These are phyloP conservation scores for Rhinoderma darwinii DNA, from an alignment of 2,113 vertebrate species.

Conservation along the genomic window DNA sequence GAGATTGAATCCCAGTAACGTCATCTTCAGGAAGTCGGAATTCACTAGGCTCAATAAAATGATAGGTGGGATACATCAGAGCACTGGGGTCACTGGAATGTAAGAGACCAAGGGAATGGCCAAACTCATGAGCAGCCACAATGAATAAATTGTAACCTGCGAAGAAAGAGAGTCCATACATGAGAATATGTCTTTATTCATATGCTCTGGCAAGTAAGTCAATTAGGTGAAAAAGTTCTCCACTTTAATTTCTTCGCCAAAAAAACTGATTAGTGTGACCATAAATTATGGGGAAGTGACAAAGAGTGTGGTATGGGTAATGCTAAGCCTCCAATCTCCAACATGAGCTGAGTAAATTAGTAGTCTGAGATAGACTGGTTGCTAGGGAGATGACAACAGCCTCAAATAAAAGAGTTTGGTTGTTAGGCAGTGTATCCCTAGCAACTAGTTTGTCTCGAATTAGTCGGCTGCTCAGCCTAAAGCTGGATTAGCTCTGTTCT, in stretches of 20 bases:
- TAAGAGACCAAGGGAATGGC: conserved; percentile 87
- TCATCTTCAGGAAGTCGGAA: conserved; percentile 85
- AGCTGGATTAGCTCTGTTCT: too few species aligned
- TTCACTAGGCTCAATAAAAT: conserved; percentile 73
- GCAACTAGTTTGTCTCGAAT: background rate
- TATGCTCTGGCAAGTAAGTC: too few species aligned
- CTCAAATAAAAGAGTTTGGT: background rate
- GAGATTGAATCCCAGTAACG: conserved; percentile 84
- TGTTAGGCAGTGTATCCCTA: background rate
- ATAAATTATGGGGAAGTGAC: background rate
- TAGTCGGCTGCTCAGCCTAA: background rate
- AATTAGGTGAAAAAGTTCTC: too few species aligned
- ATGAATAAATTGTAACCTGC: conserved; percentile 87
- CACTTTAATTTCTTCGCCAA: background rate
- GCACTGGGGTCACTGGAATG: conserved; percentile 85
- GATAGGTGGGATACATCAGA: conserved; percentile 87
- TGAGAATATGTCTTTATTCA: background rate
- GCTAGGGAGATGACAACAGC: background rate
- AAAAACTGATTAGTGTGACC: background rate
- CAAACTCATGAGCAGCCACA: conserved; percentile 95
- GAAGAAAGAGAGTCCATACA: background rate
- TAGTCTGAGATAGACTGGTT: background rate
- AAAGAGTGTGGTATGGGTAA: background rate
- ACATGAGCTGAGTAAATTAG: too few species aligned
- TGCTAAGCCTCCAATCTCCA: too few species aligned